Percentiles rank a stretch among this genome's conserved stretches.
These are phyloP conservation scores for Melitaea cinxia DNA, from an alignment of 1,140 invertebrate genomes.

Conservation along the genomic window DNA sequence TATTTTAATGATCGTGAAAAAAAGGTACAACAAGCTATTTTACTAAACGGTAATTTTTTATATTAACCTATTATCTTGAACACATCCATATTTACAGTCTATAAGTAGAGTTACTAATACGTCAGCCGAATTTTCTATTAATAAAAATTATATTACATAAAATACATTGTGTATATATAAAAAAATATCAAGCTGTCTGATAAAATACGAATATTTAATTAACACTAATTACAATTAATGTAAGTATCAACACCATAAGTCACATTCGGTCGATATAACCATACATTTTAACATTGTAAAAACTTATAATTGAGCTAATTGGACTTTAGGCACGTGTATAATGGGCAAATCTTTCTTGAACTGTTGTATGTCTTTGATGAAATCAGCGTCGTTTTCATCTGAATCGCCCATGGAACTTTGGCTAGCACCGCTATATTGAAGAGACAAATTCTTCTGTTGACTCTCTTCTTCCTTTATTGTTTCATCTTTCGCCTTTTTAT, in stretches of 20 bases:
- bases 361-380: slow-evolving; percentile 53
- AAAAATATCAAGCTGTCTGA: neutral
- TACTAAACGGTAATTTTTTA: neutral
- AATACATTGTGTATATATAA: neutral
- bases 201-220: neutral
- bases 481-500: slow-evolving; percentile 49
- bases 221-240: neutral
- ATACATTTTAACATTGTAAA: neutral
- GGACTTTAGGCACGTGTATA: slow-evolving; percentile 54
- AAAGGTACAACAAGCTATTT: neutral
- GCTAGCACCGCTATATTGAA: slow-evolving; percentile 50
- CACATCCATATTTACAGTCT: neutral
- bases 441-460: slow-evolving; percentile 40
- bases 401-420: slow-evolving; percentile 47
- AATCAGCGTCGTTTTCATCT: slow-evolving; percentile 50
- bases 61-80: neutral
- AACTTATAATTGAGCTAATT: slow-evolving; percentile 52
- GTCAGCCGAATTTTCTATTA: neutral
- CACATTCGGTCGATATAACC: neutral
- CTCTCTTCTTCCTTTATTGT: slow-evolving; percentile 35
- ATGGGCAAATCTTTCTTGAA: slow-evolving; percentile 58
- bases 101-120: too few species aligned
- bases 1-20: neutral
- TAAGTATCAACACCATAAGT: slow-evolving; percentile 19
- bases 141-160: too few species aligned